These are phyloP conservation scores for Lapara coniferarum DNA, from an alignment of 2,888 invertebrate species.

Conservation along the genomic window DNA sequence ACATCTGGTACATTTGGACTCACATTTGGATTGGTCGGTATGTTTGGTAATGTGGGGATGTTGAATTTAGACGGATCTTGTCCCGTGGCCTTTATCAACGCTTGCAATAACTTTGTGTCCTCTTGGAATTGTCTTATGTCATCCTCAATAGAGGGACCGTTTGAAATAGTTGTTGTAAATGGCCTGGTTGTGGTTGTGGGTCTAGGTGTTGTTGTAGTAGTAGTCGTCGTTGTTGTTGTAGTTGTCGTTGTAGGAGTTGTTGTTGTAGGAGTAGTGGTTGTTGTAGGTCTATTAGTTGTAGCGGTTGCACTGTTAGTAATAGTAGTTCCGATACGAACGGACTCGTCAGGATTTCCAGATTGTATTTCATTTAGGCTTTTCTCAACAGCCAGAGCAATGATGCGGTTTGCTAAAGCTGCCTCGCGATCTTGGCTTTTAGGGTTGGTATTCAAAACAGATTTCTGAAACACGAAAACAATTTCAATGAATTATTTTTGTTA, in stretches of 20 bases:
- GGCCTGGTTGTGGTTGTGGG: conserved; percentile 57
- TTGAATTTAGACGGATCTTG: conserved; percentile 77
- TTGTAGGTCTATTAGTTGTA: conserved; percentile 51
- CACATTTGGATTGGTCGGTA: conserved; percentile 59
- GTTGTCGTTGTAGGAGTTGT: conserved; percentile 49
- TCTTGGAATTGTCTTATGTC: conserved; percentile 79
- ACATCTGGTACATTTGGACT: conserved; percentile 57
- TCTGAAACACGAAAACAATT: conserved; percentile 58
- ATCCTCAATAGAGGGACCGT: conserved; percentile 68
- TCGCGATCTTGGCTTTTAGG: conserved; percentile 70
- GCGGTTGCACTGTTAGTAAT: conserved; percentile 54
- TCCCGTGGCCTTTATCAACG: conserved; percentile 74
- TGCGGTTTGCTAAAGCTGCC: conserved; percentile 78
- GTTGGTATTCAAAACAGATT: conserved; percentile 72
- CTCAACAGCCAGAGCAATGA: conserved; percentile 82
- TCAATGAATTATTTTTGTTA: no score
- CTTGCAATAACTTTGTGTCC: conserved; percentile 76
- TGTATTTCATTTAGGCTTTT: conserved; percentile 76
- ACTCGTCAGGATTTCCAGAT: conserved; percentile 52
- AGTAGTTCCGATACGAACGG: conserved; percentile 61
- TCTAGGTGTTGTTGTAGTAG: conserved; percentile 59
- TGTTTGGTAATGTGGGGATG: conserved; percentile 66
- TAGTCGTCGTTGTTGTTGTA: conserved; percentile 57
- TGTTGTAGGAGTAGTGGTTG: conserved; percentile 46
- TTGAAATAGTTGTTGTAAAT: conserved; percentile 40